Conservation (phyloP, 2,797 vertebrate genomes). For the Rhinichthys osculus region DNA sequence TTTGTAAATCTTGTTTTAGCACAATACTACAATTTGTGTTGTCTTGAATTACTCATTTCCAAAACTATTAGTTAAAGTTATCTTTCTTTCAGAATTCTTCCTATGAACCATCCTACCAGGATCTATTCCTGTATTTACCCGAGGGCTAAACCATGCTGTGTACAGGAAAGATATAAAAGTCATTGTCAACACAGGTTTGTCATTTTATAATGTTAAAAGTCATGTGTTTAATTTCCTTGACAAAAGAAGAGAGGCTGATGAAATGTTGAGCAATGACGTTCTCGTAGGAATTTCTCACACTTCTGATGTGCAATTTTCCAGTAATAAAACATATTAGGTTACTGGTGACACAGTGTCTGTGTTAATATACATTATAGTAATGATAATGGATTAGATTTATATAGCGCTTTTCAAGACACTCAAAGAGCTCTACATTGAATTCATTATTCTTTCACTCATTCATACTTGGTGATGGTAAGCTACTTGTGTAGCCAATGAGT, state of each 20-base stretch:
- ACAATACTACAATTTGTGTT: no score
- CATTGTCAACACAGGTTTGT: slow-evolving; percentile 38
- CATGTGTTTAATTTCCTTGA: neutral
- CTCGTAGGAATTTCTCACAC: neutral
- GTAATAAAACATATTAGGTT: no score
- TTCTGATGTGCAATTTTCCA: neutral
- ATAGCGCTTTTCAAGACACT: no score
- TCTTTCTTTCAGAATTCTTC: neutral
- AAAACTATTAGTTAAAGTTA: no score
- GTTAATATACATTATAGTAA: no score
- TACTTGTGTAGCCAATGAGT: neutral
- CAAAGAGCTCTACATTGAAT: no score
- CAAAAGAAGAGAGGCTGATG: neutral
- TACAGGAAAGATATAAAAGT: slow-evolving; percentile 15
- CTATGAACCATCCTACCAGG: neutral
- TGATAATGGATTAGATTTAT: no score
- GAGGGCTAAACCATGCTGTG: slow-evolving; percentile 12
- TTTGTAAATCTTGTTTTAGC: no score
- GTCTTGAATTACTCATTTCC: no score
- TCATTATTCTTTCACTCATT: no score
- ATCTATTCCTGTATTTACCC: slow-evolving; percentile 13
- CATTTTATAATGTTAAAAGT: neutral
- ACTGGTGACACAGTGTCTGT: no score
- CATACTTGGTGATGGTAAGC: no score
- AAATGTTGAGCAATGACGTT: neutral